phyloP scores from a whole-genome alignment of 2,113 vertebrate species.

The Chionomys nivalis region DNA sequence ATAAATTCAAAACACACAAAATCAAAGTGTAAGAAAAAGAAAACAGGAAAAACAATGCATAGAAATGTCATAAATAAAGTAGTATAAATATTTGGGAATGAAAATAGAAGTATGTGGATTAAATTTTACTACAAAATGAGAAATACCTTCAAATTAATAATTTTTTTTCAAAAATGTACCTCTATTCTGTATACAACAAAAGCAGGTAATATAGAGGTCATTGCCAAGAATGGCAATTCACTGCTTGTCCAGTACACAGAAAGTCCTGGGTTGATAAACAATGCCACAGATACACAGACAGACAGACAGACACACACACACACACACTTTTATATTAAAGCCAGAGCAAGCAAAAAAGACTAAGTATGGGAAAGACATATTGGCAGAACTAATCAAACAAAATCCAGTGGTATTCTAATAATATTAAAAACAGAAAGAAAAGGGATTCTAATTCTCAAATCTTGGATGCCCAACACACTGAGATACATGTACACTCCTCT shows the following conservation, averaged over 20 bases:
- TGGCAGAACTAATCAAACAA: not conserved
- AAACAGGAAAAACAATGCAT: not conserved
- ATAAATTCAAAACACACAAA: not conserved
- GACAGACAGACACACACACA: not conserved
- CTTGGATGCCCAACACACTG: not conserved
- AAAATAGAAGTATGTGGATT: not conserved
- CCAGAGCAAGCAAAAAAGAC: not conserved
- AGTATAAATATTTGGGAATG: not conserved
- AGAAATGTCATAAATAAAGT: not conserved
- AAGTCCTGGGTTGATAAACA: not conserved
- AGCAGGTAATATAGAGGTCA: not conserved
- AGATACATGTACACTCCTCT: not conserved
- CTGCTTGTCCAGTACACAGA: not conserved
- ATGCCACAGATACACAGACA: not conserved
- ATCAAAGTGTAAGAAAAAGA: not conserved
- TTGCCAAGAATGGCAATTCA: not conserved
- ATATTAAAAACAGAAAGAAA: not conserved
- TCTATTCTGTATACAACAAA: not conserved
- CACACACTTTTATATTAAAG: not conserved
- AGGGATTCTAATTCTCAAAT: not conserved
- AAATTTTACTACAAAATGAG: not conserved
- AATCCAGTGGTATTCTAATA: not conserved
- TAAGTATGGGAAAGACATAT: not conserved
- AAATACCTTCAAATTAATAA: not conserved
- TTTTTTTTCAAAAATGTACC: not conserved